Conservation (phyloP, 2,888 invertebrate species). For the Drosophila maculinotata region DNA sequence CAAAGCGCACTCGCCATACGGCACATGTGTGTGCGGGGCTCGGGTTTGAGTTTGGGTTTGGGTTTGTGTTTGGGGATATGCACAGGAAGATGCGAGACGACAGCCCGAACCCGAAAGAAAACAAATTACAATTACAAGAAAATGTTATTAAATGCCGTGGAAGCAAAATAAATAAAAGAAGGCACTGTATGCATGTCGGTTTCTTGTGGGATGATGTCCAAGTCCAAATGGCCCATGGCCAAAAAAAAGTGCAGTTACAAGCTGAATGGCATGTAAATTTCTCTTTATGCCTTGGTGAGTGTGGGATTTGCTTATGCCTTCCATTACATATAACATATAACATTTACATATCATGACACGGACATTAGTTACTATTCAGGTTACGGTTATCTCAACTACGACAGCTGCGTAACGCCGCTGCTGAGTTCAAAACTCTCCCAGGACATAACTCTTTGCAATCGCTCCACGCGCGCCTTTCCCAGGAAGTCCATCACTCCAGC, state of each 20-base stretch:
- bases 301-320: slow-evolving; percentile 72
- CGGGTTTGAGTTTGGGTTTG: slow-evolving; percentile 1
- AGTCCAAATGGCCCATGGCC: slow-evolving; percentile 67
- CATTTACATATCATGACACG: slow-evolving; percentile 66
- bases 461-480: slow-evolving; percentile 47
- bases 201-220: slow-evolving; percentile 59
- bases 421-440: slow-evolving; percentile 44
- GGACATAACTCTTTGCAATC: slow-evolving; percentile 68
- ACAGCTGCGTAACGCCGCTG: slow-evolving; percentile 34
- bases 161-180: slow-evolving; percentile 67
- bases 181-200: slow-evolving; percentile 39
- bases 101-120: slow-evolving; percentile 52
- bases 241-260: slow-evolving; percentile 60
- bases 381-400: slow-evolving; percentile 23
- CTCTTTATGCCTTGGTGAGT: slow-evolving; percentile 67
- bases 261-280: slow-evolving; percentile 69
- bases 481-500: slow-evolving; percentile 48
- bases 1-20: slow-evolving; percentile 50
- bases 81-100: slow-evolving; percentile 34
- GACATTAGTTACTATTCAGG: slow-evolving; percentile 50
- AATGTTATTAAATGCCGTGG: slow-evolving; percentile 81
- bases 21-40: slow-evolving; percentile 28
- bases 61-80: slow-evolving; percentile 29
- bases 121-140: slow-evolving; percentile 84
- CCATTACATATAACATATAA: no score